Evolutionary conservation across 2,113 vertebrate species (phyloP).

Genomic region (Psittacara wagleri): DNA sequence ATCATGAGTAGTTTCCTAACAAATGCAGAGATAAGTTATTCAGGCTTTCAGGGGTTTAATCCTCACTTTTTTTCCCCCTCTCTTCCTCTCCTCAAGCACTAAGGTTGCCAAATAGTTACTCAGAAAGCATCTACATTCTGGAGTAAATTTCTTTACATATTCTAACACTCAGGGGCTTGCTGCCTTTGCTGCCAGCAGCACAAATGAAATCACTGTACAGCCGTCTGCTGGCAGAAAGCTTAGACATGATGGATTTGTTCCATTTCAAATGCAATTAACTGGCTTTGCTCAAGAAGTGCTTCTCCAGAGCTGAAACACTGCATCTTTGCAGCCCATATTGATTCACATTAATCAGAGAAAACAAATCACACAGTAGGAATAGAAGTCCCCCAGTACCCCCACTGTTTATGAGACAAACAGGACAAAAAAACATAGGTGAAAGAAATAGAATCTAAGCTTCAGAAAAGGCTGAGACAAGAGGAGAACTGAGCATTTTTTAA

Average conservation of each 20-base stretch:
- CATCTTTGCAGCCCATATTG: constrained; percentile 1
- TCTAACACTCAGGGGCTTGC: background rate
- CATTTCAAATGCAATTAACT: constrained; percentile 59
- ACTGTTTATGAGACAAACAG: background rate
- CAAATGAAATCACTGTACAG: constrained; percentile 47
- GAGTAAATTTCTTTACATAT: constrained; percentile 27
- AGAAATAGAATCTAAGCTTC: constrained; percentile 7
- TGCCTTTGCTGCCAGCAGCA: constrained; percentile 25
- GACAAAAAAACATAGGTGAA: background rate
- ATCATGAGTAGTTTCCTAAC: background rate
- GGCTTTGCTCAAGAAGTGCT: constrained; percentile 29
- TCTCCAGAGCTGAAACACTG: background rate
- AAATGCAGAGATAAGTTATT: constrained; percentile 2
- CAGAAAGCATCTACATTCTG: constrained; percentile 27
- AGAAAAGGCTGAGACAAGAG: background rate
- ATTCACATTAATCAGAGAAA: constrained; percentile 46
- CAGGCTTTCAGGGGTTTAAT: background rate
- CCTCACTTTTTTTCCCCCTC: background rate
- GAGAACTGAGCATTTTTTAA: constrained; percentile 2
- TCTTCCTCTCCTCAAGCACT: background rate
- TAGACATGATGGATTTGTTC: constrained; percentile 57
- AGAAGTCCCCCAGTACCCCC: background rate
- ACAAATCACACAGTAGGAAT: background rate
- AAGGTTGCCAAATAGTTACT: constrained; percentile 24
- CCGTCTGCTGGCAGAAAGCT: constrained; percentile 17